These are phyloP conservation scores for Apostichopus californicus DNA, from an alignment of 35 echinoderm and acorn worm genomes.

Conservation along the genomic window DNA sequence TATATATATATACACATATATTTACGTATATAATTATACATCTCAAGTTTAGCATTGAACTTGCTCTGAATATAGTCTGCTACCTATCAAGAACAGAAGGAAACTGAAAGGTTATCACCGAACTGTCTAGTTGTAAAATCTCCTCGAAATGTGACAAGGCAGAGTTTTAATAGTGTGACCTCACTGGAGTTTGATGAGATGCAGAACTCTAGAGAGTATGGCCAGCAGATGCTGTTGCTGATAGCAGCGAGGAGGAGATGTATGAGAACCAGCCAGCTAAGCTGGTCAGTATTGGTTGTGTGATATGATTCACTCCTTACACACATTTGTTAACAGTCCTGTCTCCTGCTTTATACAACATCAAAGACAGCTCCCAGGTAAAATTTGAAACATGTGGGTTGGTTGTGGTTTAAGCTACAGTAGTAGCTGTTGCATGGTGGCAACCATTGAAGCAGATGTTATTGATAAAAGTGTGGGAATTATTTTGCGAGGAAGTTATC, in stretches of 20 bases:
- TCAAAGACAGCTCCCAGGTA: not conserved
- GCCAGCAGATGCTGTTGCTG: conserved; percentile 1
- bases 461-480: conserved; percentile 39
- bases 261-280: not conserved
- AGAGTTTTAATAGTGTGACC: too few species aligned
- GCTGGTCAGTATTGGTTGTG: not conserved
- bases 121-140: too few species aligned
- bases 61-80: too few species aligned
- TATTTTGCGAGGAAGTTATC: conserved; percentile 27
- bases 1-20: too few species aligned
- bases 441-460: not conserved
- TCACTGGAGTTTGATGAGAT: not conserved
- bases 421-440: too few species aligned
- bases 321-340: not conserved
- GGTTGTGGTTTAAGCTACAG: not conserved
- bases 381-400: not conserved
- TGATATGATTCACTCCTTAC: not conserved
- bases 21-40: too few species aligned
- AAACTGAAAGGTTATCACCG: too few species aligned
- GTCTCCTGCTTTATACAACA: not conserved
- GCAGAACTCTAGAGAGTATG: conserved; percentile 5
- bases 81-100: too few species aligned
- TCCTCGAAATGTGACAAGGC: too few species aligned
- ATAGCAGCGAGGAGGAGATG: not conserved
- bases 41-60: too few species aligned